Evolutionary conservation across 2,797 vertebrate species (phyloP).

Genomic region (Pelodytes ibericus): DNA sequence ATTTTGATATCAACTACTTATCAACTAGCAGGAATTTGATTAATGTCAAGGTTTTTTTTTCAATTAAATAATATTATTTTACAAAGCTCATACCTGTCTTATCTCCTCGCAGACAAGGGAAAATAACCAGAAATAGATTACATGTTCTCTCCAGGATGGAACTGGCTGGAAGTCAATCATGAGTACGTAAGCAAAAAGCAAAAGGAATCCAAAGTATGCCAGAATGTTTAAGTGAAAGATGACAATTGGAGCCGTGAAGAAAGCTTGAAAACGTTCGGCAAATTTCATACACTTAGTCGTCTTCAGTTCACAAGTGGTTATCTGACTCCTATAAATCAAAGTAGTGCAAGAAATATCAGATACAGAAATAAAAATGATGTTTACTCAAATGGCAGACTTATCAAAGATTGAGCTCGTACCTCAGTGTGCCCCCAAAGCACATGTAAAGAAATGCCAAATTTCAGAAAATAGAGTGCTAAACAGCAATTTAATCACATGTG

Average conservation of each 20-base stretch:
- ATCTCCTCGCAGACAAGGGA: constrained; percentile 91
- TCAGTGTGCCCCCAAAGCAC: no score
- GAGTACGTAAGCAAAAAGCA: constrained; percentile 88
- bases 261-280: constrained; percentile 67
- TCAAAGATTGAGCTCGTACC: no score
- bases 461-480: no score
- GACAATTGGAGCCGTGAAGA: constrained; percentile 74
- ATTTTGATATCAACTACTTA: no score
- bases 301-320: constrained; percentile 3
- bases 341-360: no score
- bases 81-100: constrained; percentile 80
- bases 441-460: no score
- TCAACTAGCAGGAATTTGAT: no score
- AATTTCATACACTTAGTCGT: constrained; percentile 62
- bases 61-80: neutral
- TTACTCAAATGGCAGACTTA: no score
- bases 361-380: no score
- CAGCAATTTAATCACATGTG: no score
- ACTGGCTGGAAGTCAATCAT: constrained; percentile 88
- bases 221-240: constrained; percentile 91
- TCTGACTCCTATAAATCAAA: constrained; percentile 29
- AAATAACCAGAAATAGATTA: constrained; percentile 90
- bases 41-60: no score
- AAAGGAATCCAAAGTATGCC: constrained; percentile 91
- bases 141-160: constrained; percentile 80